Evolutionary conservation across 1,140 invertebrate species (phyloP).

Genomic region (Laodelphax striatellus): DNA sequence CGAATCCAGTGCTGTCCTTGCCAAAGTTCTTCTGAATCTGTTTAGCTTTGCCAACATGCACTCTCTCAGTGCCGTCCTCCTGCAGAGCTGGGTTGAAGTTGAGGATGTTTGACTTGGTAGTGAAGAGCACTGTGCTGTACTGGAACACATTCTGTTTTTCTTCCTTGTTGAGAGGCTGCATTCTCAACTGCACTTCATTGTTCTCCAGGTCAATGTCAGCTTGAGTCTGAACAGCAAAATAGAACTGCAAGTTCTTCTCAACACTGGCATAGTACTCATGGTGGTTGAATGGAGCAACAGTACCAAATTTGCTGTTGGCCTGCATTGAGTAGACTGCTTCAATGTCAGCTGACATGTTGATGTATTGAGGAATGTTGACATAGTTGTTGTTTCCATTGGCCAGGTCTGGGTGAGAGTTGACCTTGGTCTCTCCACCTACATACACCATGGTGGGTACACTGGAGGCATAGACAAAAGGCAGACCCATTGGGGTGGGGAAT

Average conservation of each 20-base stretch:
- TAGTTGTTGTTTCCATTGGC: constrained; percentile 18
- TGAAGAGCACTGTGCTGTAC: constrained; percentile 45
- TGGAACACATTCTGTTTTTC: constrained; percentile 37
- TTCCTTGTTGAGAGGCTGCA: constrained; percentile 32
- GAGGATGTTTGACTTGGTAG: constrained; percentile 39
- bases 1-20: constrained; percentile 29
- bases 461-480: constrained; percentile 48
- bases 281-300: constrained; percentile 47
- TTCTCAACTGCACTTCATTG: constrained; percentile 31
- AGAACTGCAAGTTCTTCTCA: constrained; percentile 40
- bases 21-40: constrained; percentile 17
- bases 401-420: constrained; percentile 29
- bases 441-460: constrained; percentile 37
- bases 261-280: constrained; percentile 43
- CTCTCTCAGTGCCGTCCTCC: not conserved
- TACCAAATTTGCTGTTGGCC: constrained; percentile 43
- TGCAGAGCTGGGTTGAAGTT: constrained; percentile 10
- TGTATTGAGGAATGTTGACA: constrained; percentile 25
- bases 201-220: constrained; percentile 34
- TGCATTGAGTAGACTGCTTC: constrained; percentile 35
- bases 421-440: constrained; percentile 34
- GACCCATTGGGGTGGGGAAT: constrained; percentile 51
- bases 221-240: constrained; percentile 37
- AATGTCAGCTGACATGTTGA: constrained; percentile 34
- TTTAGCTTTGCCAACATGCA: not conserved